phyloP scores from a whole-genome alignment of 2,797 vertebrate species.

The Dendrocincla fuliginosa region DNA sequence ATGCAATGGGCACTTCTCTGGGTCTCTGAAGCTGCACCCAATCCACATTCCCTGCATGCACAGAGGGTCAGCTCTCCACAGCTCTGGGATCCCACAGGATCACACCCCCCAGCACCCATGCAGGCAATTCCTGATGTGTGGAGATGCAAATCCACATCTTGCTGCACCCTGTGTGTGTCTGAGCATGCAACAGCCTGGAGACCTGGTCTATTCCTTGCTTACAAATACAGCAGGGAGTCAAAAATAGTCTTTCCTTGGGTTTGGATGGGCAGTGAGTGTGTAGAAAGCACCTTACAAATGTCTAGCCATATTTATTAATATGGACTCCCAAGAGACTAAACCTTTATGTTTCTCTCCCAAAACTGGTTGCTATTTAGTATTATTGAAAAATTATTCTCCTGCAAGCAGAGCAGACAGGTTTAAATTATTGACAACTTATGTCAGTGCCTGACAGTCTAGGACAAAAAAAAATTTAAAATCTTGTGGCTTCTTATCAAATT shows the following conservation, averaged over 20 bases:
- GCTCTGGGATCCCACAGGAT: neutral
- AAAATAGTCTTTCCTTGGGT: neutral
- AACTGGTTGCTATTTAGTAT: neutral
- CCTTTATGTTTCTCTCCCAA: neutral
- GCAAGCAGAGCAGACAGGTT: neutral
- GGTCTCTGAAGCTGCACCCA: neutral
- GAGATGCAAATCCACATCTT: neutral
- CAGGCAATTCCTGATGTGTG: neutral
- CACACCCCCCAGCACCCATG: neutral
- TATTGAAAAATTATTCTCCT: neutral
- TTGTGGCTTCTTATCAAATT: neutral
- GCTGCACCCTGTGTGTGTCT: neutral
- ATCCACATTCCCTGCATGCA: neutral
- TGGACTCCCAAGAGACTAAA: neutral
- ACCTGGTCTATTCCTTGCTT: neutral
- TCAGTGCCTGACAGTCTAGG: neutral
- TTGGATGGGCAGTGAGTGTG: neutral
- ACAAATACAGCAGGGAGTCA: neutral
- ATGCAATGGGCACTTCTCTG: accelerated
- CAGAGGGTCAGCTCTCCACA: neutral
- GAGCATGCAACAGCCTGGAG: neutral
- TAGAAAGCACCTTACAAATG: neutral
- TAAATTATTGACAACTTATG: neutral
- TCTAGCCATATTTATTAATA: neutral
- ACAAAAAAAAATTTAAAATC: neutral